A percentile compares a stretch with the other conserved stretches of the same genome.
Evolutionary conservation across 2,888 invertebrate genomes (phyloP).

Genomic region (Torymus texanus): DNA sequence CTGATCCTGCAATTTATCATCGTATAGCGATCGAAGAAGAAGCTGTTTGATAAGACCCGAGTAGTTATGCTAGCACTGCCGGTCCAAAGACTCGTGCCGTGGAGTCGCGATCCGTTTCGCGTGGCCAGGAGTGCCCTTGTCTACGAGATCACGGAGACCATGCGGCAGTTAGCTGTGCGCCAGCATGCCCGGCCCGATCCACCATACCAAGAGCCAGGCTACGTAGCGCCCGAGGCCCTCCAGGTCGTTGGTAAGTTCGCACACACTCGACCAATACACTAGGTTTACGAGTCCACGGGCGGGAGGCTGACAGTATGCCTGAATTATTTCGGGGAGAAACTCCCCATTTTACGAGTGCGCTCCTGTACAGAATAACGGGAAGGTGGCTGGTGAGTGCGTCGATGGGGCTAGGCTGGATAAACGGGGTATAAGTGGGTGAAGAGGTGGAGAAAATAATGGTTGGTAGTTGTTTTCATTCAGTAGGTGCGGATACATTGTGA

Average conservation of each 20-base stretch:
- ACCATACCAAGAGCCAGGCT: conserved; percentile 58
- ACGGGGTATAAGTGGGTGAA: no score
- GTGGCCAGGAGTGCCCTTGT: conserved; percentile 62
- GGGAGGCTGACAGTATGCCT: neutral
- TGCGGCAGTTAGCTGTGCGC: conserved; percentile 56
- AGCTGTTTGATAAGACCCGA: neutral
- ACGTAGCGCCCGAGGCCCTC: conserved; percentile 61
- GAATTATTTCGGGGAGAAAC: conserved; percentile 3
- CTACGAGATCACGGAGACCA: conserved; percentile 60
- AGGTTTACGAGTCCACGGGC: no score
- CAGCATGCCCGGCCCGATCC: conserved; percentile 32
- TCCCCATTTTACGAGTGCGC: neutral
- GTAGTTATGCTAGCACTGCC: conserved; percentile 20
- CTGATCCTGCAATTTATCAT: no score
- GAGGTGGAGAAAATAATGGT: no score
- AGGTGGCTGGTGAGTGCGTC: neutral
- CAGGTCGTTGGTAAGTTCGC: conserved; percentile 53
- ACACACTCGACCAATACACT: no score
- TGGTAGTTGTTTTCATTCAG: no score
- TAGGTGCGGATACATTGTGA: no score
- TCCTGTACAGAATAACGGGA: neutral
- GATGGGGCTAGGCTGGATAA: no score
- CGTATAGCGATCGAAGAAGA: neutral
- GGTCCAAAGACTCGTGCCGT: no score
- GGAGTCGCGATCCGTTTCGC: conserved; percentile 58